phyloP scores from a whole-genome alignment of 2,797 vertebrate species.

The Cuculus canorus region DNA sequence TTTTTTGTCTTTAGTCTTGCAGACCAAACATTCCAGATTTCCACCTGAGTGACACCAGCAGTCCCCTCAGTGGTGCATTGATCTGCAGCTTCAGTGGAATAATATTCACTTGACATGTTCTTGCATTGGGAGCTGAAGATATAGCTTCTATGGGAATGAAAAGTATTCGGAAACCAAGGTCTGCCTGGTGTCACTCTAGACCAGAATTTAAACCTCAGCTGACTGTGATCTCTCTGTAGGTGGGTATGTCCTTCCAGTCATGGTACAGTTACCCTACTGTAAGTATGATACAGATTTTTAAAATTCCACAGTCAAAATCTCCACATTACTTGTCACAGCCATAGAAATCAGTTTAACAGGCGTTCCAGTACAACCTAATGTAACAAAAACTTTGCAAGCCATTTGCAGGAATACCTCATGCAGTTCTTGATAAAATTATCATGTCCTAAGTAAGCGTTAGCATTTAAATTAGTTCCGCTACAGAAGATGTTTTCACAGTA shows the following conservation, averaged over 20 bases:
- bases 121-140: not conserved
- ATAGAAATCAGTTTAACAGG: not conserved
- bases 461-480: not conserved
- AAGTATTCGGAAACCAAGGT: not conserved
- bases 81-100: not conserved
- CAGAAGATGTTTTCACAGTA: not conserved
- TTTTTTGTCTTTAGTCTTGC: not conserved
- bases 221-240: not conserved
- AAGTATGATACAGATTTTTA: not conserved
- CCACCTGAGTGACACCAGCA: not conserved
- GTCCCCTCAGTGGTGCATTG: not conserved
- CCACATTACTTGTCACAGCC: not conserved
- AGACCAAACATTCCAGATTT: not conserved
- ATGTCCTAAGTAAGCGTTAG: not conserved
- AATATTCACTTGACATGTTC: not conserved
- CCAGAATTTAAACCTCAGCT: not conserved
- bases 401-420: not conserved
- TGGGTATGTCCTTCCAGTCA: not conserved
- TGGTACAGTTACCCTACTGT: not conserved
- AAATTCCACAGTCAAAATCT: not conserved
- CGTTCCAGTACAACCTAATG: not conserved
- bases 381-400: not conserved
- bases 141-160: not conserved
- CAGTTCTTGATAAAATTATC: not conserved
- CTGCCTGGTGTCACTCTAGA: not conserved